Base-by-base conservation (phyloP, 2,797 vertebrate species). In the Sebastolobus alascanus region DNA sequence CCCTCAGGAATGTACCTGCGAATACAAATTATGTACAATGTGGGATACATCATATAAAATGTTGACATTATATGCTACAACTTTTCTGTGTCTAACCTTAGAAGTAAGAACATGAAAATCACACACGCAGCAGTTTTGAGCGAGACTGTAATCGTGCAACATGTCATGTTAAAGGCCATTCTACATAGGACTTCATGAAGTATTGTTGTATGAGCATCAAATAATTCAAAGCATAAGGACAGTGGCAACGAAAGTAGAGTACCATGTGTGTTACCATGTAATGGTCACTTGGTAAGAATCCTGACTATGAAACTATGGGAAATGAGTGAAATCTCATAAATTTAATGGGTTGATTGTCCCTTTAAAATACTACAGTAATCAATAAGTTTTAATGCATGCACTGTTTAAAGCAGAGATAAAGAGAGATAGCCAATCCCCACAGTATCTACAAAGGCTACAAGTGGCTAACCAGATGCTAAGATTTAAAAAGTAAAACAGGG, bases 1-100 rank as follows among this genome's bases (percentile, higher is more conserved):
- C 54, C 68, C 54, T 70, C 68, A 38, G 68, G 68, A 38, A 70
- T 12, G 35, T 58, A 58, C 33, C 35, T 97, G 80, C 1, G 20
- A 20, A 33, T 35, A 33, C 58, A 60, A 60, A 4, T 33, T 18
- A 33, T 59, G 14, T 7, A 46, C 55, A 59, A 31, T 64, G 25
- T 13, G 11, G n/a, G 52, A 54, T 22, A 10, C 52, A 22, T 27
- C 55, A 29, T 29, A 31, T 16, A 31, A 16, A 59, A 31, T 59
- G 27, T 59, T 31, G 27, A 59, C 2, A 58, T 29, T 31, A 29
- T 31, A 59, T 16, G 56, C 27, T 59, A 14, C 25, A 59, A 31
- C 56, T 27, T 59, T 18, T 59, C 13, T 58, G 55, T 58, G 25
- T 58, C 25, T 29, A 58, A 59, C 25, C 27, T 59, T 31, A 27